Base-by-base conservation (phyloP, 1,140 invertebrate species). In the Polypedilum vanderplanki region DNA sequence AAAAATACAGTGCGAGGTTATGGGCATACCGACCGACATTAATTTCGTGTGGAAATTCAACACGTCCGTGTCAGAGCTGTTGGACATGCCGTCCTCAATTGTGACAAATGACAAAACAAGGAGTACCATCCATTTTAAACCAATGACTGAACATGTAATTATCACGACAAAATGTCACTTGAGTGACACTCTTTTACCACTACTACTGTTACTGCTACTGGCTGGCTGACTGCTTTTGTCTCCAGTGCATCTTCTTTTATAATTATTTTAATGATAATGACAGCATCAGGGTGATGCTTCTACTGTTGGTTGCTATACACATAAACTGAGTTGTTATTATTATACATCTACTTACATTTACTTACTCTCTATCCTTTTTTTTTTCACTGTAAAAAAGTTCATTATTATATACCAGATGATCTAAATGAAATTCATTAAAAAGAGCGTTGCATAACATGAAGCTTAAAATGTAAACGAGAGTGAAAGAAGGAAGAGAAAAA, bases 31-130 rank as follows among this genome's bases (percentile, higher is more conserved):
- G 76, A 83, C 87, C 77, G 88, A 89, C 76, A 84, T 91, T 8
- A 85, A 83, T 76, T 92, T 91, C 80, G 86, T 85, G 64, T 93
- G 91, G 91, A 90, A 89, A 82, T 92, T 93, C 83, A 92, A 92
- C 83, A 91, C 90, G 79, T 89, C 87, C 17, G 87, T 87, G 76
- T 85, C 86, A 77, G 88, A 90, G 75, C 86, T 86, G 4, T 84
- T 90, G 74, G 89, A 91, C 80, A 88, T 91, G 77, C 86, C 88
- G 0, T 85, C 86, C 73, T 87, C 84, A 41, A 84, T 86, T 75
- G 85, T 89, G 74, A 83, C 83, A 75, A 85, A 83, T 74, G 89
- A 89, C 74, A 85, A 85, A n/a, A 84, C 85, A 15, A 84, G 85
- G n/a, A 90, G 89, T 76, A 83, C 86, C 1, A 88, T 87, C 41